Conservation (phyloP, 2,113 vertebrate genomes). For the Ellobius talpinus region DNA sequence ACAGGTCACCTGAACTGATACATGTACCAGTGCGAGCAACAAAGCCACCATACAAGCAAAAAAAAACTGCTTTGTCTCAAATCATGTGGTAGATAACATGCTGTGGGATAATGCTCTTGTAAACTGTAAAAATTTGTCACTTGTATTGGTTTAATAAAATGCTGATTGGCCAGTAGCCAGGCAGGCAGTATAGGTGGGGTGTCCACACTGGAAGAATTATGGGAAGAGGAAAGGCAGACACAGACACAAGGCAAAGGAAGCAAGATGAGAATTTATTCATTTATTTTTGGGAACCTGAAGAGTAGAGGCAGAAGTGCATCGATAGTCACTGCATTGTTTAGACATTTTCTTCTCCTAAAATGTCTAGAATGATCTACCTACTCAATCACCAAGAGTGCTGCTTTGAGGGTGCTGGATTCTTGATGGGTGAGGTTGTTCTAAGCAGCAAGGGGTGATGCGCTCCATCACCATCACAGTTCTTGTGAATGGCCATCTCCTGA, state of each 20-base stretch:
- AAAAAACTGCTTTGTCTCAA: background rate
- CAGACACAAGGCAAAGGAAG: too few relatives aligned
- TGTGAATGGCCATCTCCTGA: fast-evolving
- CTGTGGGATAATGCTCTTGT: too few relatives aligned
- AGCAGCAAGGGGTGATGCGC: background rate
- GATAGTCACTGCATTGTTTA: background rate
- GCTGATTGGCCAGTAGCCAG: too few relatives aligned
- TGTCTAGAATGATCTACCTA: background rate
- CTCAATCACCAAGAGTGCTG: background rate
- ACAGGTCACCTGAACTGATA: background rate
- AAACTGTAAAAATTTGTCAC: too few relatives aligned
- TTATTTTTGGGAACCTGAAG: slow-evolving; percentile 36
- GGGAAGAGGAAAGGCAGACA: too few relatives aligned
- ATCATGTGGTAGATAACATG: background rate
- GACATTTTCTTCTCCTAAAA: background rate
- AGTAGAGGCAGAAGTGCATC: background rate
- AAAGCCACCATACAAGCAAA: background rate
- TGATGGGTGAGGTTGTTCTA: background rate
- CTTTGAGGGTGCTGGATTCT: background rate
- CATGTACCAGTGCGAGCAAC: background rate
- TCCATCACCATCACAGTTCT: background rate
- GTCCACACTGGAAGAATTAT: too few relatives aligned
- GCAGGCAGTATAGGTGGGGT: too few relatives aligned
- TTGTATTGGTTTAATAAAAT: too few relatives aligned
- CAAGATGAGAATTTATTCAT: background rate